A percentile compares a stretch with the other conserved stretches of the same genome.
Evolutionary conservation across 2,113 vertebrate genomes (phyloP).

Genomic region (Sturnus vulgaris): DNA sequence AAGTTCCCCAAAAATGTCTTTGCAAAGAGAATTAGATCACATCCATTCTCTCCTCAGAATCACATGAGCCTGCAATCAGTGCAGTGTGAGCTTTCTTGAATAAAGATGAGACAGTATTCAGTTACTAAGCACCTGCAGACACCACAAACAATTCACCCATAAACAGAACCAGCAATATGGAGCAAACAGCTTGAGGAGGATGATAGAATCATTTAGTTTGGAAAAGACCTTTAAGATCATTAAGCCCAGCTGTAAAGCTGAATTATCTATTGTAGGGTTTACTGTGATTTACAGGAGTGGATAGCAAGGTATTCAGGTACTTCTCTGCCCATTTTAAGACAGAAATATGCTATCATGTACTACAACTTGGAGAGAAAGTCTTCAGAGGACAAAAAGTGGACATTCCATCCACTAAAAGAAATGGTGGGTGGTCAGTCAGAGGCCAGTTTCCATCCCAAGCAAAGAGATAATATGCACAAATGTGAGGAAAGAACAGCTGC

Average conservation of each 20-base stretch:
- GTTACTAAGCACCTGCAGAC: neutral
- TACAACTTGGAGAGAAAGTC: neutral
- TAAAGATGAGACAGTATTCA: neutral
- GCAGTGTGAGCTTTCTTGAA: neutral
- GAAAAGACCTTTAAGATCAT: neutral
- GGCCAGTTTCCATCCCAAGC: neutral
- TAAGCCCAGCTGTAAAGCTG: neutral
- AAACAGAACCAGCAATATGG: neutral
- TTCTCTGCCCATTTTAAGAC: neutral
- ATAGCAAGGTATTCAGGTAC: neutral
- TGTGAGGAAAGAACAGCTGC: neutral
- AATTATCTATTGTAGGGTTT: neutral
- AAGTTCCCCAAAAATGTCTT: neutral
- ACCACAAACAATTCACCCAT: neutral
- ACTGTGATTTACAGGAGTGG: neutral
- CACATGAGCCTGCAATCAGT: neutral
- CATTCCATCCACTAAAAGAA: neutral
- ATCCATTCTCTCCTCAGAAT: neutral
- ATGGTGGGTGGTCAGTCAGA: neutral
- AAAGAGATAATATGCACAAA: neutral
- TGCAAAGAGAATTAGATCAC: neutral
- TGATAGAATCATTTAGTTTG: neutral
- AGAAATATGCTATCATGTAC: neutral
- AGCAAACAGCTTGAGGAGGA: neutral
- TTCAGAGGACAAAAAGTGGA: neutral